These are phyloP conservation scores for Nineta flava DNA, from an alignment of 2,888 invertebrate genomes.

Conservation along the genomic window DNA sequence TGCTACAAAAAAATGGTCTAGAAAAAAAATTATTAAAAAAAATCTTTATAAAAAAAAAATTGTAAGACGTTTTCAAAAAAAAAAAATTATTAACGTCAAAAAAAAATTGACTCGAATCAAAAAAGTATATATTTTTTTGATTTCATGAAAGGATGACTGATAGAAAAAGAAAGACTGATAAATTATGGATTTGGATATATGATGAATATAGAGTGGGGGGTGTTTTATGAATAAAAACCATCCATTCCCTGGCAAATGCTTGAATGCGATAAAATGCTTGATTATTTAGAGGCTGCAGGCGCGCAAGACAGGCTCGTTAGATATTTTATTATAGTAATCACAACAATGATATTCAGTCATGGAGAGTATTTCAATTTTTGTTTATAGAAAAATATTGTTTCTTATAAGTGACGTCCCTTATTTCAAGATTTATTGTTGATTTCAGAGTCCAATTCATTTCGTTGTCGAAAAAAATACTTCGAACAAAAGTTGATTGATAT, in stretches of 20 bases:
- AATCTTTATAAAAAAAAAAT: neutral
- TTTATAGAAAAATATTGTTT: too few relatives aligned
- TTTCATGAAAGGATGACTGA: too few relatives aligned
- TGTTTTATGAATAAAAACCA: slow-evolving; percentile 30
- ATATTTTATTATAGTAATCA: neutral
- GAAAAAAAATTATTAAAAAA: neutral
- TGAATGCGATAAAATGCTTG: slow-evolving; percentile 28
- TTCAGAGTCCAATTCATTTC: too few relatives aligned
- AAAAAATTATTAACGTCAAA: neutral
- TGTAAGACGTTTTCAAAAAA: neutral
- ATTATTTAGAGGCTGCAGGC: slow-evolving; percentile 6
- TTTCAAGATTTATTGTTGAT: too few relatives aligned
- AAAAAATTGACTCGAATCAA: neutral
- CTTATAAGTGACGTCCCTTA: too few relatives aligned
- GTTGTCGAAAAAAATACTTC: too few relatives aligned
- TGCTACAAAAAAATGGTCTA: neutral
- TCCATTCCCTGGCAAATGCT: slow-evolving; percentile 50
- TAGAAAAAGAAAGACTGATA: neutral
- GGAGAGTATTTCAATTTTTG: neutral
- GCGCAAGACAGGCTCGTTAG: slow-evolving; percentile 4
- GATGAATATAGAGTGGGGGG: slow-evolving; percentile 12
- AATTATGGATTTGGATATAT: neutral
- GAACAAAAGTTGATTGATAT: too few relatives aligned
- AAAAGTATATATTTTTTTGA: too few relatives aligned
- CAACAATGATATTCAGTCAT: neutral